Evolutionary conservation across 2,888 invertebrate species (phyloP).

Genomic region (Aleiodes alternator): DNA sequence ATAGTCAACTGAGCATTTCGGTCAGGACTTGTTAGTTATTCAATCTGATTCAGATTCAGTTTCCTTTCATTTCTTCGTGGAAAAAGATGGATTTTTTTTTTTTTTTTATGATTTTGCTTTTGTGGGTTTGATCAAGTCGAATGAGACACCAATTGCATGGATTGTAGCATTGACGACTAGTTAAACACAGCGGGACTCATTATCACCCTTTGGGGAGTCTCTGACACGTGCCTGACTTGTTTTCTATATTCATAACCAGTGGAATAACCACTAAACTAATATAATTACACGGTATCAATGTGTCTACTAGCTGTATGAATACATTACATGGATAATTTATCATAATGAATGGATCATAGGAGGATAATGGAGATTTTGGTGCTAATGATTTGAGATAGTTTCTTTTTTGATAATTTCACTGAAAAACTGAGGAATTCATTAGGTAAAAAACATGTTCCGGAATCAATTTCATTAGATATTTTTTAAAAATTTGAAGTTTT

Average conservation of each 20-base stretch:
- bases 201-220: slow-evolving; percentile 46
- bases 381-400: too few relatives aligned
- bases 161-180: slow-evolving; percentile 10
- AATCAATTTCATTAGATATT: too few relatives aligned
- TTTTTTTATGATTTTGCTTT: not conserved
- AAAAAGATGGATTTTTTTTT: not conserved
- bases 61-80: too few relatives aligned
- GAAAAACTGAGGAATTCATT: too few relatives aligned
- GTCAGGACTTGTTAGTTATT: too few relatives aligned
- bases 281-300: slow-evolving; percentile 59
- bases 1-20: not conserved
- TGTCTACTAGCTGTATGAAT: slow-evolving; percentile 25
- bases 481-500: too few relatives aligned
- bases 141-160: not conserved
- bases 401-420: too few relatives aligned
- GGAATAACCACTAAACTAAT: slow-evolving; percentile 53
- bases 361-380: not conserved
- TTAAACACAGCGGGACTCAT: slow-evolving; percentile 48
- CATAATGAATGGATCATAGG: not conserved
- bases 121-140: not conserved
- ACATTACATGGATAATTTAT: slow-evolving; percentile 20
- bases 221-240: slow-evolving; percentile 44
- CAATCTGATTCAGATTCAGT: too few relatives aligned
- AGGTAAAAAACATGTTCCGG: too few relatives aligned
- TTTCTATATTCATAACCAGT: slow-evolving; percentile 31